phyloP scores from a whole-genome alignment of 2,797 vertebrate species.

The Naso thynnoides region DNA sequence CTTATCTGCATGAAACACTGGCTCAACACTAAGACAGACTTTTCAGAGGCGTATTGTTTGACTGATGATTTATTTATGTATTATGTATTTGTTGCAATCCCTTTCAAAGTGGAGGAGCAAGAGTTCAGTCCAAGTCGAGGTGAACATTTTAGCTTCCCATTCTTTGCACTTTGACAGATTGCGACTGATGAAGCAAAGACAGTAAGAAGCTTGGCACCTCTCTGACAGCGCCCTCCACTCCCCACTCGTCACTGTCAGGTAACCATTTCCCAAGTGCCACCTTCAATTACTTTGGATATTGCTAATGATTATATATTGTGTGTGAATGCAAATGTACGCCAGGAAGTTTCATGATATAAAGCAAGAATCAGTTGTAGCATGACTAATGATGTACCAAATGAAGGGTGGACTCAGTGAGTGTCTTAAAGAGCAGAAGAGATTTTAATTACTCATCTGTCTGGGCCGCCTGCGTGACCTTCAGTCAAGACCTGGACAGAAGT shows the following conservation, averaged over 20 bases:
- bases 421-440: slow-evolving; percentile 73
- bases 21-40: not conserved
- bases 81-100: not conserved
- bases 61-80: slow-evolving; percentile 24
- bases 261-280: slow-evolving; percentile 78
- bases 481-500: slow-evolving; percentile 76
- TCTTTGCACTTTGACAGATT: slow-evolving; percentile 49
- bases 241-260: slow-evolving; percentile 73
- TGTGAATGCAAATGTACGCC: slow-evolving; percentile 64
- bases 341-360: slow-evolving; percentile 51
- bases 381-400: slow-evolving; percentile 77
- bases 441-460: slow-evolving; percentile 81
- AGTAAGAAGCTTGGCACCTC: slow-evolving; percentile 50
- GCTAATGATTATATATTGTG: slow-evolving; percentile 78
- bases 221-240: slow-evolving; percentile 66
- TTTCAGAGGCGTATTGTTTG: not conserved
- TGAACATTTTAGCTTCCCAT: slow-evolving; percentile 36
- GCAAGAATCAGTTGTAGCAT: slow-evolving; percentile 61
- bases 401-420: slow-evolving; percentile 69
- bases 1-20: slow-evolving; percentile 20
- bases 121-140: slow-evolving; percentile 20
- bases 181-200: slow-evolving; percentile 63
- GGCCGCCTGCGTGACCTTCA: slow-evolving; percentile 73
- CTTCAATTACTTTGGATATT: slow-evolving; percentile 76
- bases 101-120: slow-evolving; percentile 2